Evolutionary conservation across 2,797 vertebrate genomes (phyloP), one percentile per base, ranked within the genome.

Genomic region (Rallus crepitans): DNA sequence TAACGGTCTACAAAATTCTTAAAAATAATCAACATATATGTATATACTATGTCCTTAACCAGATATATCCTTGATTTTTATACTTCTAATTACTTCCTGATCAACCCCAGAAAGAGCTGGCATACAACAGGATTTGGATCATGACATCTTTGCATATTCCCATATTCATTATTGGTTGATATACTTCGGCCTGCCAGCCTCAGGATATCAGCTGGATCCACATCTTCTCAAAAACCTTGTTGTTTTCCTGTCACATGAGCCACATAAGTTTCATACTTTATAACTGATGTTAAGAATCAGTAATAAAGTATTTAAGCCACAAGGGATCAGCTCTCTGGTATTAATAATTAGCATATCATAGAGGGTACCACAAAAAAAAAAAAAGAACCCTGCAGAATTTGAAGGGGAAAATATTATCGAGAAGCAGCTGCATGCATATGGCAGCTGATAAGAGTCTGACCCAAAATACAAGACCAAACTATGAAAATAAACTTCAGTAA

Each of bases 341-440:
- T 57, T 75, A 91, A 60, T 68, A 87, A 96, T 78, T 87, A 89
- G 75, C 78, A 82, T 86, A 94, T 75, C 92, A 68, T 28, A 92
- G 66, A 83, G 12, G 57, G 72, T 85, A 75, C 18, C 39, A 65
- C 42, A 68, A 57, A 83, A 89, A 79, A 57, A 39, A 47, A 31
- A 9, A 57, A 40, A 47, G 27, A 10, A 7, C 0, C 10, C 64
- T 31, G 45, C 45, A 82, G 53, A 90, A 64, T 78, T 61, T 70
- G 47, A 95, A 68, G 75, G 40, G 50, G 86, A 93, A 81, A 60
- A 39, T 78, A 55, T 27, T 75, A 80, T 50, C 19, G 68, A 87
- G 60, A 57, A 91, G 87, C 92, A 96, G 83, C 73, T 97, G 95
- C 70, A 57, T 65, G 82, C 82, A 90, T 53, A 93, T 82, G 87